Base-by-base conservation (phyloP, 2,888 invertebrate species). In the Lasioglossum zephyrum region DNA sequence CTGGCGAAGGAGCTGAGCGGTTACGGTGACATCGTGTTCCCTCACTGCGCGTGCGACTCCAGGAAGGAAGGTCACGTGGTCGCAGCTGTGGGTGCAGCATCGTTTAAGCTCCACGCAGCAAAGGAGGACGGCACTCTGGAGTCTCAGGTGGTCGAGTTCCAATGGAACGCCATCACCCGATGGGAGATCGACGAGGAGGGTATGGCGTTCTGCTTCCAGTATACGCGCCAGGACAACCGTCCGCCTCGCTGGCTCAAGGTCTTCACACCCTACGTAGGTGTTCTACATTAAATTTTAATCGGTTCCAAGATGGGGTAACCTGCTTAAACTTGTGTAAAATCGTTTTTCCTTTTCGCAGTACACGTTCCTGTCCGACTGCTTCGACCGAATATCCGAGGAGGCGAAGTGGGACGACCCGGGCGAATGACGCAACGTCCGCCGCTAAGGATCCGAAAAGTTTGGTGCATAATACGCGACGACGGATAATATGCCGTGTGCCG, bases 361-460 rank as follows among this genome's bases (percentile, higher is more conserved):
- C 94, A 97, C 97, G 93, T 99, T 97, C 96, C 97, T 99, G 94
- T 97, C 97, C 95, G 99, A 99, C 95, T 99, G 99, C 95, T 99
- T 99, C 96, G 99, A 99, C 95, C 97, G 98, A 96, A 98, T 99
- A 96, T 97, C 98, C 95, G 98, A 99, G 95, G 99, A 99, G 95
- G 97, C 97, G 91, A 97, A 97, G 95, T 98, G 98, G 98, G 96
- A 97, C 82, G 98, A 98, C 95, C 97, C 97, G 73, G 97, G 97
- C 76, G 98, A 98, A 95, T 98, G 97, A 96, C 95, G 88, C 82
- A 93, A 85, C 87, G 72, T 87, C 76, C 90, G 86, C 77, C 89
- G 91, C 81, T 93, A 92, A 92, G 81, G 73, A 66, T 76, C 85
- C 75, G 86, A 63, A 63, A 31, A 31, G 63, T 87, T 85, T 84